phyloP scores from a whole-genome alignment of 2,888 invertebrate species.

The Pyrochroa serraticornis region DNA sequence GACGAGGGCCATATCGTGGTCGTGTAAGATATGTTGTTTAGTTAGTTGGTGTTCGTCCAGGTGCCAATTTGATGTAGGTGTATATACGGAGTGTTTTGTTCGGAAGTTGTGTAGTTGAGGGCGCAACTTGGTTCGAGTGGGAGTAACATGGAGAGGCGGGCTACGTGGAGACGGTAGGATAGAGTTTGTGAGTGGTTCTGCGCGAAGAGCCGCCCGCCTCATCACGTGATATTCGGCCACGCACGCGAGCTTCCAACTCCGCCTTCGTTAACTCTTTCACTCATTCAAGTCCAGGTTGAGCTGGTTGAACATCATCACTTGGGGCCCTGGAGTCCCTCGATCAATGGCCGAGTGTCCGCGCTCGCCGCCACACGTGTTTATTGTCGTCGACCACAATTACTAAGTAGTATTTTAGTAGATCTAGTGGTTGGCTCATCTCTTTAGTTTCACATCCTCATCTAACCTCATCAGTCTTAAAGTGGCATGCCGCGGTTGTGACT shows the following conservation, averaged over 20 bases:
- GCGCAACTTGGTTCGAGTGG: conserved; percentile 49
- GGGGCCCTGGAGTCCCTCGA: conserved; percentile 65
- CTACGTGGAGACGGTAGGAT: conserved; percentile 28
- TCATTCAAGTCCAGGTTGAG: conserved; percentile 45
- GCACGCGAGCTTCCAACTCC: conserved; percentile 62
- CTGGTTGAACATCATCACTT: conserved; percentile 11
- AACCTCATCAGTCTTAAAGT: conserved; percentile 9
- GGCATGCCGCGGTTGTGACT: conserved; percentile 46
- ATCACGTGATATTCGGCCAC: conserved; percentile 62
- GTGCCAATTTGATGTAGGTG: no score
- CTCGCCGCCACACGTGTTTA: conserved; percentile 65
- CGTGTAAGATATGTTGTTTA: no score
- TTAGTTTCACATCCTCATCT: conserved; percentile 16
- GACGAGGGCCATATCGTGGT: no score
- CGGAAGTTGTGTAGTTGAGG: conserved; percentile 9
- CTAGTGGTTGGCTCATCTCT: neutral
- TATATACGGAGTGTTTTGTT: no score
- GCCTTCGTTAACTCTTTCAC: conserved; percentile 57
- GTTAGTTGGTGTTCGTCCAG: no score
- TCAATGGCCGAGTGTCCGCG: conserved; percentile 73
- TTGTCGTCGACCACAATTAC: conserved; percentile 39
- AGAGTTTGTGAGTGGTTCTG: conserved; percentile 40
- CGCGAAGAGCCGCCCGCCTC: conserved; percentile 45
- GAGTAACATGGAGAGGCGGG: conserved; percentile 50
- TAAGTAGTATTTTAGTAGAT: conserved; percentile 2